Evolutionary conservation across 2,113 vertebrate species (phyloP).

Genomic region (Polyodon spathula): DNA sequence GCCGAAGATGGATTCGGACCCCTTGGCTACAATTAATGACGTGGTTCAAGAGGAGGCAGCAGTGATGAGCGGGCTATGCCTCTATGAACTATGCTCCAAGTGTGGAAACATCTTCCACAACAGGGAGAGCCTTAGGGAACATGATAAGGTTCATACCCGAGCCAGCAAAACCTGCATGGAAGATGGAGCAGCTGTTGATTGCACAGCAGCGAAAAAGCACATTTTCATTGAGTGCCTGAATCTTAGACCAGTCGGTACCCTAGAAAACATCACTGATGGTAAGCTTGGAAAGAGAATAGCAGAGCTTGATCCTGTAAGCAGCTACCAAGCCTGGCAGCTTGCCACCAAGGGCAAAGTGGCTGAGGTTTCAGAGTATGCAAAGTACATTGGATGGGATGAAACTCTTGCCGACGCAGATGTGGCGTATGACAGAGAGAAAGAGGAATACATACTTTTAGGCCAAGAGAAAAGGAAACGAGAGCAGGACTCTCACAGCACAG

Average conservation of each 20-base stretch:
- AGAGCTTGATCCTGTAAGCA: constrained; percentile 83
- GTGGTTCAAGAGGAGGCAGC: constrained; percentile 69
- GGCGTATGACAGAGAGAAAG: constrained; percentile 73
- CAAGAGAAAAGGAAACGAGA: constrained; percentile 77
- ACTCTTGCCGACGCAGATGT: constrained; percentile 57
- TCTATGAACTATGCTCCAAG: constrained; percentile 84
- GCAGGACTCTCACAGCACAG: constrained; percentile 45
- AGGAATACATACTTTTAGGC: constrained; percentile 65
- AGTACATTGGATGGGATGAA: constrained; percentile 65
- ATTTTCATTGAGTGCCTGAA: constrained; percentile 72
- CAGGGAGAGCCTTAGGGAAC: constrained; percentile 75
- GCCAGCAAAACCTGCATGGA: constrained; percentile 26
- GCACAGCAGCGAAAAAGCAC: constrained; percentile 57
- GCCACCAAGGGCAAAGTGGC: constrained; percentile 79
- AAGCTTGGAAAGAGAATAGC: constrained; percentile 68
- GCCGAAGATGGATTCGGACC: constrained; percentile 62
- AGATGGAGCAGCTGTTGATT: constrained; percentile 29
- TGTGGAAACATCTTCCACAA: constrained; percentile 88
- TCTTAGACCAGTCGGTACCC: constrained; percentile 50
- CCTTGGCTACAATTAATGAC: constrained; percentile 76
- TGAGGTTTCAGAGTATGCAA: constrained; percentile 70
- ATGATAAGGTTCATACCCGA: constrained; percentile 69
- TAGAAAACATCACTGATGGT: constrained; percentile 34
- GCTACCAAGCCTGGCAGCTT: constrained; percentile 91
- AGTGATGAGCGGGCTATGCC: constrained; percentile 70